Percentiles rank a stretch among this genome's conserved stretches.
phyloP scores from a whole-genome alignment of 1,140 invertebrate genomes.

The Drosophila miranda region DNA sequence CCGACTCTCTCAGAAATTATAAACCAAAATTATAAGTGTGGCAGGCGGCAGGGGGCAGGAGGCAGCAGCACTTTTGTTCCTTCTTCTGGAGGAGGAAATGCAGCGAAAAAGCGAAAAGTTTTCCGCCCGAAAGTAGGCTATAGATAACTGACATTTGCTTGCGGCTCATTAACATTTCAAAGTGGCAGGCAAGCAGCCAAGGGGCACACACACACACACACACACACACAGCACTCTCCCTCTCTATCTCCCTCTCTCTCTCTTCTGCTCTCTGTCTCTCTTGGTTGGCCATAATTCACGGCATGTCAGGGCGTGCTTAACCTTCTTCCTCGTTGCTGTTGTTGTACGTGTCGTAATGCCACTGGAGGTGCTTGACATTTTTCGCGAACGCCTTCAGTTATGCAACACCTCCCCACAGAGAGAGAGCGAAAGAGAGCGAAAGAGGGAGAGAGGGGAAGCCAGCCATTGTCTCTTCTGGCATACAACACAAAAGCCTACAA shows the following conservation, averaged over 20 bases:
- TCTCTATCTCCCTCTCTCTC: not conserved
- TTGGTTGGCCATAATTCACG: conserved; percentile 49
- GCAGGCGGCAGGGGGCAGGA: not conserved
- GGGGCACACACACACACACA: conserved; percentile 33
- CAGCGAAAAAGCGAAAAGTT: conserved; percentile 48
- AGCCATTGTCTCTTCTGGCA: conserved; percentile 31
- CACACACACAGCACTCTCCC: conserved; percentile 30
- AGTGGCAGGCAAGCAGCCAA: conserved; percentile 56
- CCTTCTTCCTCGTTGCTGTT: conserved; percentile 52
- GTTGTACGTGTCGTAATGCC: conserved; percentile 53
- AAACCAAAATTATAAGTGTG: conserved; percentile 50
- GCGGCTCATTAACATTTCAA: conserved; percentile 74
- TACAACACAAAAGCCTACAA: conserved; percentile 62
- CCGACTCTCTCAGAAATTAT: conserved; percentile 50
- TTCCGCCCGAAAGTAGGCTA: conserved; percentile 31
- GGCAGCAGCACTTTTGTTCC: too few relatives aligned
- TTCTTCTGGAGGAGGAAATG: conserved; percentile 27
- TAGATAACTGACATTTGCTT: conserved; percentile 69
- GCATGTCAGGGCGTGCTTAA: conserved; percentile 74
- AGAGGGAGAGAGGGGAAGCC: not conserved
- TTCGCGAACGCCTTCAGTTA: conserved; percentile 63
- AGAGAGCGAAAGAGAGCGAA: not conserved
- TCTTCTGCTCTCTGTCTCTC: not conserved
- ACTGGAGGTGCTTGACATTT: conserved; percentile 77
- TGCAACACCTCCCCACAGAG: conserved; percentile 46